Base-by-base conservation (phyloP, 2,113 vertebrate species). In the Hippocampus guttulatus region DNA sequence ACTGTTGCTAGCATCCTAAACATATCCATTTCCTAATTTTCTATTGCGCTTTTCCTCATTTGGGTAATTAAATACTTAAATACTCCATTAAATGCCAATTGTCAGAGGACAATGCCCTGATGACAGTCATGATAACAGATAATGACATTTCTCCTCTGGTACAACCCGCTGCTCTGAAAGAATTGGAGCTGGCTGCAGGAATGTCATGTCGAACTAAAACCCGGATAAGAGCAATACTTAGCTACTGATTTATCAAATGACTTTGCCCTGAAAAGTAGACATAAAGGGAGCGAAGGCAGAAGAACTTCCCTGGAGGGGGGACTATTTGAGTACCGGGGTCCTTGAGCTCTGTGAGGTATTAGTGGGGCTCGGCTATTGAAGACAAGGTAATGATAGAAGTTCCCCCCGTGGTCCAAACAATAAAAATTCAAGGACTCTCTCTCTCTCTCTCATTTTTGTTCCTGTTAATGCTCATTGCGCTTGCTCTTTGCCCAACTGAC, bases 381-480 rank as follows among this genome's bases (percentile, higher is more conserved):
- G 78, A 79, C 66, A 76, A 70, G 74, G 71, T 61, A 78, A 81
- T 70, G 77, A 85, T 83, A 74, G 80, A 68, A 81, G 54, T 47
- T 69, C 77, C 84, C 86, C 81, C 74, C n/a, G 0, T 71, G 81
- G 83, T 78, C 75, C 75, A 71, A 70, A 74, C 64, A 67, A 75
- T 86, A 78, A 71, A 87, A 87, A 87, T 84, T 88, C 86, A 87
- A 89, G 80, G 75, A 79, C 86, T 84, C 86, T 84, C 70, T 73
- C 70, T 15, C 25, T 27, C 25, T 27, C 47, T 54, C 67, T 76
- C 64, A 43, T 74, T 80, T 79, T 70, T 21, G 5, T n/a, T 78
- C 74, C 77, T 73, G 74, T 30, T 64, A 80, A 80, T 77, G 70
- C 75, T 71, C 52, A 64, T 77, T 72, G 64, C 14, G 16, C 68